phyloP scores from a whole-genome alignment of 2,113 vertebrate species.

The Capricornis sumatraensis region DNA sequence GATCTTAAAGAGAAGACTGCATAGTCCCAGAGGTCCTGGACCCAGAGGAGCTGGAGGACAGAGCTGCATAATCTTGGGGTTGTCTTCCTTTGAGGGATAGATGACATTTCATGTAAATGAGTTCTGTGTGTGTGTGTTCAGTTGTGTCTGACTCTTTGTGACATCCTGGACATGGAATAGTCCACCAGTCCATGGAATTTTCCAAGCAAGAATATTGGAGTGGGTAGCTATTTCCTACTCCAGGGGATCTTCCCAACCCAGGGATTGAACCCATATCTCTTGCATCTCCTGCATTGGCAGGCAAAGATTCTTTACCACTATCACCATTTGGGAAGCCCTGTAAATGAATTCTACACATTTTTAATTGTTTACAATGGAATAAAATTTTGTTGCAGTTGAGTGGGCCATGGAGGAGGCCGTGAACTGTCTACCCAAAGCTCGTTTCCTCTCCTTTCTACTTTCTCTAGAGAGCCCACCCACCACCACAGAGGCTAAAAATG shows the following conservation, averaged over 20 bases:
- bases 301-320: not conserved
- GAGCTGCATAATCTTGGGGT: not conserved
- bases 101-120: not conserved
- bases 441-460: not conserved
- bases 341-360: not conserved
- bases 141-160: not conserved
- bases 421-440: not conserved
- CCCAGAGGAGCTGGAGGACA: not conserved
- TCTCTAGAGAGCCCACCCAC: not conserved
- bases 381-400: not conserved
- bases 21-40: not conserved
- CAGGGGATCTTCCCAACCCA: not conserved
- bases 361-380: not conserved
- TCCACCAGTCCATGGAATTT: not conserved
- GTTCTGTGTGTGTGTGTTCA: not conserved
- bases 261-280: not conserved
- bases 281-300: not conserved
- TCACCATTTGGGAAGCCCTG: not conserved
- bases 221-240: not conserved
- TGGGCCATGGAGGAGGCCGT: not conserved
- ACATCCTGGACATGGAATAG: not conserved
- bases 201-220: not conserved
- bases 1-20: not conserved
- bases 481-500: not conserved
- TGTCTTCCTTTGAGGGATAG: not conserved